Evolutionary conservation across 2,888 invertebrate species (phyloP).

Genomic region (Eubasilissa splendida): DNA sequence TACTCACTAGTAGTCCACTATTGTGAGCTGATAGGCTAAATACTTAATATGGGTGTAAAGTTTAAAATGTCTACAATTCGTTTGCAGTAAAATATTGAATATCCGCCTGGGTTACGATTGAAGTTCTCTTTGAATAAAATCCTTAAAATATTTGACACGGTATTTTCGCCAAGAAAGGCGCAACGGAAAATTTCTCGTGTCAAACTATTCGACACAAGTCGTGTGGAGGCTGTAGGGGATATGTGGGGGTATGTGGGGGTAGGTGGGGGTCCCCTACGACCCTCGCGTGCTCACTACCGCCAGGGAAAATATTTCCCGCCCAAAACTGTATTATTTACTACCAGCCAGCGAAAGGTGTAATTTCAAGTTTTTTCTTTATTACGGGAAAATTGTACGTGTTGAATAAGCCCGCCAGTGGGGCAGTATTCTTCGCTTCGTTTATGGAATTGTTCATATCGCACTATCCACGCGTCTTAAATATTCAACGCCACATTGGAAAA

Average conservation of each 20-base stretch:
- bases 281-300: conserved; percentile 45
- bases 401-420: conserved; percentile 47
- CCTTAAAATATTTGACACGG: conserved; percentile 16
- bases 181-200: conserved; percentile 32
- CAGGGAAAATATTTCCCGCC: conserved; percentile 41
- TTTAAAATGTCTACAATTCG: too few relatives aligned
- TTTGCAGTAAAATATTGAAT: too few relatives aligned
- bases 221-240: background rate
- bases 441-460: conserved; percentile 8
- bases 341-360: conserved; percentile 55
- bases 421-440: conserved; percentile 30
- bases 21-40: too few relatives aligned
- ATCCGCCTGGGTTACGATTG: too few relatives aligned
- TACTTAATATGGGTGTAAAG: too few relatives aligned
- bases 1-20: too few relatives aligned
- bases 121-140: background rate
- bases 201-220: conserved; percentile 46
- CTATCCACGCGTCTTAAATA: conserved; percentile 21
- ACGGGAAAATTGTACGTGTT: conserved; percentile 53
- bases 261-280: background rate
- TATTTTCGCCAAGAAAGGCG: conserved; percentile 1
- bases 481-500: background rate
- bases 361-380: conserved; percentile 58
- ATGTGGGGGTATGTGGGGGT: background rate
- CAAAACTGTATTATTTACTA: conserved; percentile 57